phyloP scores from a whole-genome alignment of 2,888 invertebrate species.

The Allacma fusca region DNA sequence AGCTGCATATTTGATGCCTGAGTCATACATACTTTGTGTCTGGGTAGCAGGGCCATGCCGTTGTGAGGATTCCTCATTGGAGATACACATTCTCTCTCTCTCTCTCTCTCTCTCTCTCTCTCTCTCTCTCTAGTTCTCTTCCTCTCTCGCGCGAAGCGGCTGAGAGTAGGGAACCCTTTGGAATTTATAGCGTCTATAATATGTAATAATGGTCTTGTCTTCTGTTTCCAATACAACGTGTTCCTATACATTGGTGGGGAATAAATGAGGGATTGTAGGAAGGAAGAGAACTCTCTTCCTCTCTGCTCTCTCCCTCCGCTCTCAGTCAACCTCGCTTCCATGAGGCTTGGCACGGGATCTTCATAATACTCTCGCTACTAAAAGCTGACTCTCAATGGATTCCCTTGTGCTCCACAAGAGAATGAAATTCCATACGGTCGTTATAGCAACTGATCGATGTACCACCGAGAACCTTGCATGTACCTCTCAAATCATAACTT shows the following conservation, averaged over 20 bases:
- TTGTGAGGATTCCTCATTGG: too few relatives aligned
- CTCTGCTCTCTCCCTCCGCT: constrained; percentile 4
- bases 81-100: too few relatives aligned
- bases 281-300: not conserved
- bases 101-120: too few relatives aligned
- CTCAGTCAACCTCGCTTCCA: not conserved
- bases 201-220: constrained; percentile 26
- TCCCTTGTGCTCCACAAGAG: constrained; percentile 28
- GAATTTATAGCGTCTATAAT: not conserved
- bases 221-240: constrained; percentile 22
- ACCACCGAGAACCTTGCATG: not conserved
- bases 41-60: too few relatives aligned
- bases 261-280: constrained; percentile 12
- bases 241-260: not conserved
- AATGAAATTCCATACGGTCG: constrained; percentile 19
- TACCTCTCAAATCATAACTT: not conserved
- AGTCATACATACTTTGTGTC: too few relatives aligned
- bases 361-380: constrained; percentile 2
- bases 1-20: too few relatives aligned
- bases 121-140: too few relatives aligned
- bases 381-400: not conserved
- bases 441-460: too few relatives aligned
- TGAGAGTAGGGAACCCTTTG: too few relatives aligned
- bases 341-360: not conserved
- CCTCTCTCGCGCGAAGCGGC: too few relatives aligned